phyloP scores from a whole-genome alignment of 2,797 vertebrate genomes.

The Eupleurogrammus muticus region DNA sequence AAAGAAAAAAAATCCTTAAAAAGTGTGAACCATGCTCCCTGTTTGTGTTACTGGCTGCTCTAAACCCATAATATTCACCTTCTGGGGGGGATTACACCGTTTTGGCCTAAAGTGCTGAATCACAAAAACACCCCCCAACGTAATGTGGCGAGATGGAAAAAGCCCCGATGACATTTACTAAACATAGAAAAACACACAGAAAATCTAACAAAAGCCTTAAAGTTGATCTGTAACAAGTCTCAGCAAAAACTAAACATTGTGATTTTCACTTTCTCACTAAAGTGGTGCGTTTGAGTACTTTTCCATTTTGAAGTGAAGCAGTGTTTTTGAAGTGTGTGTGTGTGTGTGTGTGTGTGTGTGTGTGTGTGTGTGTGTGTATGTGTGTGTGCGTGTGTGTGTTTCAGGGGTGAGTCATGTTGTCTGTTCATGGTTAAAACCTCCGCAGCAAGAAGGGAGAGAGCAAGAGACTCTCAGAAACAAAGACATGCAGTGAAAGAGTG shows the following conservation, averaged over 20 bases:
- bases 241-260: neutral
- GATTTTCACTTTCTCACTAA: too few species aligned
- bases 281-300: constrained; percentile 8
- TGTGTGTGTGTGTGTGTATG: constrained; percentile 15
- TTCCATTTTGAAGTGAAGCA: constrained; percentile 29
- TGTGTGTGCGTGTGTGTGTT: constrained; percentile 24
- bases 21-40: too few species aligned
- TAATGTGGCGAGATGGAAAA: too few species aligned
- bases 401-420: constrained; percentile 58
- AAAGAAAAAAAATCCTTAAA: neutral
- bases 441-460: constrained; percentile 18
- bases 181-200: too few species aligned
- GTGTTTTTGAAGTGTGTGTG: constrained; percentile 1
- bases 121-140: too few species aligned
- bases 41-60: neutral
- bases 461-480: constrained; percentile 3
- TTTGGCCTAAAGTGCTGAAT: too few species aligned
- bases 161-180: too few species aligned
- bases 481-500: constrained; percentile 7
- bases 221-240: too few species aligned
- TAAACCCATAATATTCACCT: neutral
- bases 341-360: constrained; percentile 6
- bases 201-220: too few species aligned
- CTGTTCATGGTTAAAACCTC: constrained; percentile 51
- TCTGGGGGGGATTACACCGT: neutral